These are phyloP conservation scores for Drosophila ananassae DNA, from an alignment of 1,140 invertebrate genomes.

Conservation along the genomic window DNA sequence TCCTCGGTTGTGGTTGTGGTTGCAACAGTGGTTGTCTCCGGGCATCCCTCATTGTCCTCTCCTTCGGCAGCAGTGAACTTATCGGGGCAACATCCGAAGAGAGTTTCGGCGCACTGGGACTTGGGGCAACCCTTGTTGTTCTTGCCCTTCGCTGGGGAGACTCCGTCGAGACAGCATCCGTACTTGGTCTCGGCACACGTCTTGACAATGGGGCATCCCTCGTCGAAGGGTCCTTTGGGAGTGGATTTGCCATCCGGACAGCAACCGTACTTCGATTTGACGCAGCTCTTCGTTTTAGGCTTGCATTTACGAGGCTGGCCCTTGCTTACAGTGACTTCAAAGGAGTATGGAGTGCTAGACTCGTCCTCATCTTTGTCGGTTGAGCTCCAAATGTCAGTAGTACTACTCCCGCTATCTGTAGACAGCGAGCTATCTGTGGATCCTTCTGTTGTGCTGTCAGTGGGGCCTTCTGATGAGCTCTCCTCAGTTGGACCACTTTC, in stretches of 20 bases:
- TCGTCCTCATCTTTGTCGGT: conserved; percentile 60
- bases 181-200: conserved; percentile 92
- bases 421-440: conserved; percentile 58
- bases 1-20: conserved; percentile 72
- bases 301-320: conserved; percentile 87
- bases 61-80: conserved; percentile 91
- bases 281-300: conserved; percentile 87
- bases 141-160: conserved; percentile 91
- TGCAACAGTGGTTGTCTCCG: conserved; percentile 86
- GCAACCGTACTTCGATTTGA: conserved; percentile 91
- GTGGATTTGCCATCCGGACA: conserved; percentile 93
- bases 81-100: conserved; percentile 95
- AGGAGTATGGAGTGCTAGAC: conserved; percentile 84
- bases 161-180: conserved; percentile 95
- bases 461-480: conserved; percentile 44
- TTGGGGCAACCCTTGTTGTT: conserved; percentile 91
- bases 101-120: conserved; percentile 89
- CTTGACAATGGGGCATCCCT: conserved; percentile 90
- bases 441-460: conserved; percentile 38
- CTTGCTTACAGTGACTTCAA: conserved; percentile 84
- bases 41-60: conserved; percentile 93
- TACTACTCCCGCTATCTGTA: conserved; percentile 62
- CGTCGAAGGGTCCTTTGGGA: conserved; percentile 93
- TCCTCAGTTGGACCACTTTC: conserved; percentile 1
- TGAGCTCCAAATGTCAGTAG: conserved; percentile 83